Evolutionary conservation across 2,797 vertebrate genomes (phyloP), one percentile per base, ranked within the genome.

Genomic region (Cetoscarus ocellatus): DNA sequence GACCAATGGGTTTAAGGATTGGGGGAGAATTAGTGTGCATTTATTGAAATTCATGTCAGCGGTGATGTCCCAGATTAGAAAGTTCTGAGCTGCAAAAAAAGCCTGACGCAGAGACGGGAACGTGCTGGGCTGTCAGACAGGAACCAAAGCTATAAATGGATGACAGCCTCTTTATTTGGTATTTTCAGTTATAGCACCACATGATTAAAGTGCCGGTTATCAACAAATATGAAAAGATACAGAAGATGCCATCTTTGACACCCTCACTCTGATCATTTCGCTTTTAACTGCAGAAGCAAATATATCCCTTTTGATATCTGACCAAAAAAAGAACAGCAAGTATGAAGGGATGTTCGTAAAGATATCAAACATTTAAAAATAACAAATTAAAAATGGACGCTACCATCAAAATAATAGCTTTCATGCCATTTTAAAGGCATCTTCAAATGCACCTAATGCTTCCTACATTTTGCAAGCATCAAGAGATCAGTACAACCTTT

Each of bases 21-120:
- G 85, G 63, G 1, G 61, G 65, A 67, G 73, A 56, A 76, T 86
- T 85, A 81, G 73, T 4, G 66, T 74, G 77, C 44, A 7, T 84
- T 87, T 82, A 73, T 74, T 73, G 68, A 85, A 86, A 81, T 75
- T 77, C 74, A 79, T 84, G 72, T 86, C 81, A 76, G 87, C 60
- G 8, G 59, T 17, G 71, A 75, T 72, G 77, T 62, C 82, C 77
- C 79, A 88, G 80, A 90, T 86, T 82, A 86, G 78, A 75, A 9
- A 54, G 50, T 68, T 83, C 58, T 64, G 75, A 84, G 84, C 73
- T 55, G 77, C 42, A 73, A 70, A 71, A 27, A 85, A 84, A 79
- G 73, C 73, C 78, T 76, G 61, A 83, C 80, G 67, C 18, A 60
- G 61, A 38, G 60, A 70, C 40, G 48, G 39, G 54, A 76, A 70